These are phyloP conservation scores for Drosophila anomalata DNA, from an alignment of 2,888 invertebrate genomes.

Conservation along the genomic window DNA sequence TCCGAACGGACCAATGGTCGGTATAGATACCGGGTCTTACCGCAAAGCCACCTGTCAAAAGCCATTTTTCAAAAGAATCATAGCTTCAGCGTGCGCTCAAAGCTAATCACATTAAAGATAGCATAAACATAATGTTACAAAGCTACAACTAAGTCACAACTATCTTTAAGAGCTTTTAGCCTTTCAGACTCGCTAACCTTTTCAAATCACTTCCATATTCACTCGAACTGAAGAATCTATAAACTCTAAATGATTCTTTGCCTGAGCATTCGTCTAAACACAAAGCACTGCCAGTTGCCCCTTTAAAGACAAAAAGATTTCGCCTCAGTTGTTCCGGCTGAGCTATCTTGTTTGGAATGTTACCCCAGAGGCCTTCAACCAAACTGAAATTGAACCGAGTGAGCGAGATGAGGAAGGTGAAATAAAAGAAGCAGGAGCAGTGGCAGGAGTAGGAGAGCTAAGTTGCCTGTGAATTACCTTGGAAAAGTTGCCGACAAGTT, in stretches of 20 bases:
- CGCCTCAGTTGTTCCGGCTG: conserved; percentile 55
- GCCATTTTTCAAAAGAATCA: not conserved
- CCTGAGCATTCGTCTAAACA: not conserved
- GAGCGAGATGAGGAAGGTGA: not conserved
- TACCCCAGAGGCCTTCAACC: conserved; percentile 59
- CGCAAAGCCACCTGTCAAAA: not conserved
- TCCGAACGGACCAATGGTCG: conserved; percentile 43
- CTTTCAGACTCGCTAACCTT: not conserved
- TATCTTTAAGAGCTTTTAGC: not conserved
- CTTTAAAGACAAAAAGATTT: conserved; percentile 57
- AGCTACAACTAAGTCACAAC: not conserved
- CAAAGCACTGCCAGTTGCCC: conserved; percentile 24
- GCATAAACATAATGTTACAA: not conserved
- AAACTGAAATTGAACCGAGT: conserved; percentile 40
- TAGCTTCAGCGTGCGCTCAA: not conserved
- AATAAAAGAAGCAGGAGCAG: conserved; percentile 23
- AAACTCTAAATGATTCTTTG: not conserved
- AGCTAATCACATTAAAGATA: not conserved
- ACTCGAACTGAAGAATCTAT: not conserved
- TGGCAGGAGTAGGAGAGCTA: conserved; percentile 21
- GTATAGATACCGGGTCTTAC: not conserved
- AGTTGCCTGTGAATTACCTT: conserved; percentile 54
- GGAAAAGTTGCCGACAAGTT: conserved; percentile 66
- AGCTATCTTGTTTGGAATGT: conserved; percentile 66
- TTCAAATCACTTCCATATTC: not conserved